Percentiles rank a stretch among this genome's conserved stretches.
These are phyloP conservation scores for Parasteatoda tepidariorum DNA, from an alignment of 1,140 invertebrate genomes.

Conservation along the genomic window DNA sequence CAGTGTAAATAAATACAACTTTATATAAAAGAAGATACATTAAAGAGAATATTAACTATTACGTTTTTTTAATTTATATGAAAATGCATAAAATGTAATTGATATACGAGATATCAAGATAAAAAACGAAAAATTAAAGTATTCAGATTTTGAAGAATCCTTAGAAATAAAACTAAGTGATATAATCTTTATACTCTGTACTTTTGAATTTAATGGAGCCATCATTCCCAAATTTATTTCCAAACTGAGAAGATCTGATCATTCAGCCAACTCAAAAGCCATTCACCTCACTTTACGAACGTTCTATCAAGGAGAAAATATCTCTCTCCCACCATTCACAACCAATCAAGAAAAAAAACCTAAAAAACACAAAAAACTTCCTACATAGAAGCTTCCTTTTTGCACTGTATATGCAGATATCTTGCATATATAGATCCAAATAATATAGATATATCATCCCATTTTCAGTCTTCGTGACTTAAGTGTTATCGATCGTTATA, in stretches of 20 bases:
- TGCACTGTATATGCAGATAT: neutral
- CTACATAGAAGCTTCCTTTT: constrained; percentile 4
- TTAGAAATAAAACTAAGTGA: no score
- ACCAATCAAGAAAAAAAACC: no score
- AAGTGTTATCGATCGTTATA: constrained; percentile 47
- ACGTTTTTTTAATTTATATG: no score
- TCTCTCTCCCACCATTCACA: neutral
- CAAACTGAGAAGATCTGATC: neutral
- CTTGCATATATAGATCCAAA: constrained; percentile 5
- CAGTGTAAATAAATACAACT: no score
- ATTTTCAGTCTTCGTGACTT: constrained; percentile 24
- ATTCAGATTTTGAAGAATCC: no score
- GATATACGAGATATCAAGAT: no score
- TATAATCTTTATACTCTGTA: no score
- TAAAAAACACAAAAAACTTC: constrained; percentile 15
- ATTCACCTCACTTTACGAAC: neutral
- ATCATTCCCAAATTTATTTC: neutral
- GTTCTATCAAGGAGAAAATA: neutral
- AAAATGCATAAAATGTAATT: no score
- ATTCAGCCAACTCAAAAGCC: neutral
- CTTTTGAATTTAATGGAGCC: no score
- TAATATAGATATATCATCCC: neutral
- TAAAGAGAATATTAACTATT: no score
- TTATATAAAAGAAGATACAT: no score
- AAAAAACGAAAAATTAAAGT: no score